Base-by-base conservation (phyloP, 2,888 invertebrate genomes). In the Chymomyza procnemis region DNA sequence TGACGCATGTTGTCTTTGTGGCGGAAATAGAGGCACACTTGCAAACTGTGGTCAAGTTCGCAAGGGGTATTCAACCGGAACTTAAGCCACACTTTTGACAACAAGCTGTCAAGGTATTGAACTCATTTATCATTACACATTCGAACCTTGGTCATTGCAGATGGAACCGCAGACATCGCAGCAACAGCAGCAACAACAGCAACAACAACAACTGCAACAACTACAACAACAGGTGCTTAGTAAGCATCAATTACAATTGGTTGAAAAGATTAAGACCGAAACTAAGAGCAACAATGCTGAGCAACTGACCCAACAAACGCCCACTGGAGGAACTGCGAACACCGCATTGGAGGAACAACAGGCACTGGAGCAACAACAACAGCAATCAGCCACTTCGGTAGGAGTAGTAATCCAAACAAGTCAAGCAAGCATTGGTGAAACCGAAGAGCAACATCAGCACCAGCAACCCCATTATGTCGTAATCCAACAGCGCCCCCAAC, bases 161-260 rank as follows among this genome's bases (percentile, higher is more conserved):
- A 90, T 90, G 90, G 90, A 90, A 88, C 75, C 81, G 77, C 90
- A 88, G 80, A 72, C 88, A 65, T 85, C 88, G 72, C 81, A 88
- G 68, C 89, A 88, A 67, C 78, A 78, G 6, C 84, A 81, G 18
- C 88, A 80, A 34, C 78, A 86, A 66, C 79, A 85, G 19, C 78
- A 79, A 16, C 80, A 76, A 12, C 77, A 79, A 47, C 77, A 78
- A 12, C 74, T 73, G 14, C 77, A 78, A 47, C 74, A 79, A 34
- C 86, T 80, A 21, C 85, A 83, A 21, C 82, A 85, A 56, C 85
- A 80, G 59, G 69, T 75, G 26, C 64, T 88, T 5, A 84, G 69
- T 69, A 87, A 88, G 67, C 87, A 78, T 62, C 90, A 77, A 67
- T 74, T 79, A 61, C 89, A 83, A 73, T 75, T 88, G 75, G 73